Base-by-base conservation (phyloP, 2,888 invertebrate species). In the Acronicta aceris region DNA sequence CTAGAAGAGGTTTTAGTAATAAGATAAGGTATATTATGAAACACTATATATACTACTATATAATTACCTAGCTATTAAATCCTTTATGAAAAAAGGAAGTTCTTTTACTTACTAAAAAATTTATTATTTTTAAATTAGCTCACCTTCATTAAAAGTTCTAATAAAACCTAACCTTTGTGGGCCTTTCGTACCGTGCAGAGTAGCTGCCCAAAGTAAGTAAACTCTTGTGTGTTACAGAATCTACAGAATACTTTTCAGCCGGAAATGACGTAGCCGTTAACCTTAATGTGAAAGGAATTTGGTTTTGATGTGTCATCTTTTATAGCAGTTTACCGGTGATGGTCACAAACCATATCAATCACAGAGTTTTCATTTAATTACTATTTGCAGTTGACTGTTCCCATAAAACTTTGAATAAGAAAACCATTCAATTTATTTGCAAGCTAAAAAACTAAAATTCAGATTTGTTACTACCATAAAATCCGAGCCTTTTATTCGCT, bases 401-500 rank as follows among this genome's bases (percentile, higher is more conserved):
- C 13, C 4, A 5, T 36, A 4, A 33, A 12, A 12, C 12, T 12
- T 5, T 33, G 12, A 2, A 27, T 8, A 43, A 45, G 41, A 59
- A 48, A 62, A 47, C 10, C 25, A 27, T 71, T 59, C 49, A 12
- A 66, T 50, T 54, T 41, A 55, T 59, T 25, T 30, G 9, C 38
- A 13, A 59, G 17, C 45, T 38, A 46, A 67, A 45, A 49, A 55
- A 46, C 40, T 42, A 45, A 43, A 43, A 50, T 60, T 16, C 50
- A 25, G 55, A 55, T 55, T 48, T 15, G 52, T 65, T 50, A 7
- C 6, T 30, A 30, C 51, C 60, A n/a, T 43, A 67, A 49, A 25
- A 49, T 51, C 13, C 50, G 16, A 49, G 45, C 13, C 33, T 45
- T 67, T 49, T 36, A 46, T 68, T 73, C 21, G n/a, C n/a, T n/a